A percentile compares a stretch with the other conserved stretches of the same genome.
These are phyloP conservation scores for Mystacornis crossleyi DNA, from an alignment of 2,113 vertebrate species.

Conservation along the genomic window DNA sequence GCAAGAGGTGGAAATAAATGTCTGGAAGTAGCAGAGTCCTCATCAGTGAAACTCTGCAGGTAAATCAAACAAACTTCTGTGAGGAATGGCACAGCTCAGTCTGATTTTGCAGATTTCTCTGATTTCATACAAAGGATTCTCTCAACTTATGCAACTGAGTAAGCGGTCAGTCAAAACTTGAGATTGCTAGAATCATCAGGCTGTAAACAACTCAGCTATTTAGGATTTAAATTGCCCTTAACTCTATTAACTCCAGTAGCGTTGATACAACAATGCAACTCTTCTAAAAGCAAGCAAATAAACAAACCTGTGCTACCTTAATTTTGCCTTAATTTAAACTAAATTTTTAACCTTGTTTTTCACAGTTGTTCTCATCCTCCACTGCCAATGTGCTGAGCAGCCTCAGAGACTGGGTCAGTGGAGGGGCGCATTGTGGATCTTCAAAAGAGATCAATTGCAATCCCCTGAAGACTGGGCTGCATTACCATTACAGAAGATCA, in stretches of 20 bases:
- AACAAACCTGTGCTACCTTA: not conserved
- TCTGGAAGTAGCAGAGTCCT: not conserved
- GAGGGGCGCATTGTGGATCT: not conserved
- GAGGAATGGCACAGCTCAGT: not conserved
- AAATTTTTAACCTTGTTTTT: not conserved
- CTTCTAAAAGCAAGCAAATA: not conserved
- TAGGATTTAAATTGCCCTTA: not conserved
- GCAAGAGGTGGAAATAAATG: not conserved
- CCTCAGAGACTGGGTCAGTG: constrained; percentile 16
- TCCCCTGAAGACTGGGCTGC: not conserved
- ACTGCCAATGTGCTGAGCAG: not conserved
- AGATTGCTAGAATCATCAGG: not conserved
- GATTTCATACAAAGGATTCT: not conserved
- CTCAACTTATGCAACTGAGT: not conserved
- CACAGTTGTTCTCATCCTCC: not conserved
- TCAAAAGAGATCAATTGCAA: constrained; percentile 29
- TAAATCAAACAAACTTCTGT: not conserved
- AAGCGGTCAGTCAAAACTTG: not conserved
- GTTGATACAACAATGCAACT: not conserved
- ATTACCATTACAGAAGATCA: constrained; percentile 36
- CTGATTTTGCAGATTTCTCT: not conserved
- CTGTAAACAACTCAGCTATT: not conserved
- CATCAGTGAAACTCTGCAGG: not conserved
- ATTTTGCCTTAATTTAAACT: not conserved
- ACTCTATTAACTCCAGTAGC: not conserved